These are phyloP conservation scores for Reticulitermes lucifugus DNA, from an alignment of 2,888 invertebrate species.

Conservation along the genomic window DNA sequence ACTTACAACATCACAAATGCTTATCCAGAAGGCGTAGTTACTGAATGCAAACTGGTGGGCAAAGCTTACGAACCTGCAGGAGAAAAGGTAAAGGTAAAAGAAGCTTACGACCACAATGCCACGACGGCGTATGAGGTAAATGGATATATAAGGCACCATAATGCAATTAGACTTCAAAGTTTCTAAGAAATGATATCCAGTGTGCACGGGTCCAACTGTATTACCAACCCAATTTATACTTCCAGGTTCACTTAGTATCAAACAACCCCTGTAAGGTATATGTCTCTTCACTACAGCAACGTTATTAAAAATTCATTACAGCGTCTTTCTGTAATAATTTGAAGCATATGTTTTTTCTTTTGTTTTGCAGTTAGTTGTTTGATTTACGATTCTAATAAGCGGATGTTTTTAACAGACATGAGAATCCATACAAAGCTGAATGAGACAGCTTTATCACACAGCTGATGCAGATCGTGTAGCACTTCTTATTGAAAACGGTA, in stretches of 20 bases:
- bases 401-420: neutral
- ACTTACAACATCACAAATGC: neutral
- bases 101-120: too few relatives aligned
- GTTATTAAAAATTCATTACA: neutral
- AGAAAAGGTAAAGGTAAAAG: too few relatives aligned
- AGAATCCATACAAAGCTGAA: neutral
- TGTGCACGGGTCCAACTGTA: too few relatives aligned
- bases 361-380: neutral
- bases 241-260: too few relatives aligned
- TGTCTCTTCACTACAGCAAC: neutral
- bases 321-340: neutral
- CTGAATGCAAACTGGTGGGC: too few relatives aligned
- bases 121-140: too few relatives aligned
- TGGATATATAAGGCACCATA: too few relatives aligned
- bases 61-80: too few relatives aligned
- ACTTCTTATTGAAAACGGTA: neutral
- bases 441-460: neutral
- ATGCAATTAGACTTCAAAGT: too few relatives aligned
- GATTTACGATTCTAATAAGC: slow-evolving; percentile 3
- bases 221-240: too few relatives aligned
- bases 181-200: too few relatives aligned
- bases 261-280: too few relatives aligned
- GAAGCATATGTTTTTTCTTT: neutral
- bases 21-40: neutral
- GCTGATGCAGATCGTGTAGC: neutral